These are phyloP conservation scores for Anolis apletophallus DNA, from an alignment of 2,797 vertebrate genomes.

Conservation along the genomic window DNA sequence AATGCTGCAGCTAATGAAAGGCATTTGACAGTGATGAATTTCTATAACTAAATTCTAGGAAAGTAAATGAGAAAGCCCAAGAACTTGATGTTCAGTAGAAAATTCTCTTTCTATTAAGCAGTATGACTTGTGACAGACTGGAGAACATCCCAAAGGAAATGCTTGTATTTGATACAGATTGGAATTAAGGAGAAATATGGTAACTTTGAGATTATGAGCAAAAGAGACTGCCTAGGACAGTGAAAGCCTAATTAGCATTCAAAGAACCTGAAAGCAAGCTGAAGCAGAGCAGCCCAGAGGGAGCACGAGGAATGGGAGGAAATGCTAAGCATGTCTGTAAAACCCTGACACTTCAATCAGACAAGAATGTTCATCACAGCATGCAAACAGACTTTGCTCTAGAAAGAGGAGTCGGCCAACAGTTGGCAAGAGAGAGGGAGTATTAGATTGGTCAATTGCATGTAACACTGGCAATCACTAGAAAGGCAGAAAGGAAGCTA, in stretches of 20 bases:
- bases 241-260: constrained; percentile 45
- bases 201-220: constrained; percentile 21
- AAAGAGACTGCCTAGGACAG: constrained; percentile 18
- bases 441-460: constrained; percentile 3
- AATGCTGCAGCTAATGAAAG: constrained; percentile 11
- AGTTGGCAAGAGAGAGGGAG: constrained; percentile 39
- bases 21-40: not conserved
- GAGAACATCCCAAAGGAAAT: constrained; percentile 28
- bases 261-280: constrained; percentile 31
- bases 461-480: not conserved
- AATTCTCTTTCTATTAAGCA: constrained; percentile 26
- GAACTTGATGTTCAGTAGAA: not conserved
- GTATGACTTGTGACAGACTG: constrained; percentile 14
- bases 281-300: constrained; percentile 19
- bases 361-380: constrained; percentile 34
- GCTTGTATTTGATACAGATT: constrained; percentile 34
- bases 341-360: constrained; percentile 26
- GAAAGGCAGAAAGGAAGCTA: not conserved
- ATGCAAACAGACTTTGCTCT: constrained; percentile 18
- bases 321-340: constrained; percentile 14
- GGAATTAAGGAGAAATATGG: constrained; percentile 43
- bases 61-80: constrained; percentile 27
- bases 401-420: constrained; percentile 6
- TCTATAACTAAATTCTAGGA: constrained; percentile 31
- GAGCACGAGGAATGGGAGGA: not conserved